These are phyloP conservation scores for Brachionus plicatilis DNA, from an alignment of 1,140 invertebrate species.

Conservation along the genomic window DNA sequence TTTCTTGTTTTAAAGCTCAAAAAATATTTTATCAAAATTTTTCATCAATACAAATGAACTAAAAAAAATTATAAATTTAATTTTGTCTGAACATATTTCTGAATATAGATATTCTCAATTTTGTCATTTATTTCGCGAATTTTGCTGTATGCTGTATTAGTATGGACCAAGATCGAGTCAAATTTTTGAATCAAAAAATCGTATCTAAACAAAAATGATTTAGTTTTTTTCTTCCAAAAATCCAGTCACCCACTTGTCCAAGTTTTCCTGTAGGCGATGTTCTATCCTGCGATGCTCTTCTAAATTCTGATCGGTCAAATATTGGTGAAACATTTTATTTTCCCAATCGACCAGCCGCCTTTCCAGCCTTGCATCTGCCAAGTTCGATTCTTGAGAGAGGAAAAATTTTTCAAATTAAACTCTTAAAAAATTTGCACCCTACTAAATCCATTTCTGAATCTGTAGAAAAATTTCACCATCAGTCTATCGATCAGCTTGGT, in stretches of 20 bases:
- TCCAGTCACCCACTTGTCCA: neutral
- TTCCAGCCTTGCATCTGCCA: neutral
- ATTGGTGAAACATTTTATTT: neutral
- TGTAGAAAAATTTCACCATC: neutral
- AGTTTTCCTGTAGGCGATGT: neutral
- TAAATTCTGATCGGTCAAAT: neutral
- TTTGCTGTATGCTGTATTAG: neutral
- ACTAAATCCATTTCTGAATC: slow-evolving; percentile 39
- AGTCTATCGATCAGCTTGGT: neutral
- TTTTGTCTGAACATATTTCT: neutral
- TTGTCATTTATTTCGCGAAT: neutral
- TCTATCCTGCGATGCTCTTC: neutral
- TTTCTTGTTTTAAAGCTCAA: too few relatives aligned
- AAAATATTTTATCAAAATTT: too few relatives aligned
- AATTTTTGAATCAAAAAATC: slow-evolving; percentile 14
- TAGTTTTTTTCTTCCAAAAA: neutral
- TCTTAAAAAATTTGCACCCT: neutral
- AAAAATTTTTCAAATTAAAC: neutral
- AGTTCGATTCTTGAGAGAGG: neutral
- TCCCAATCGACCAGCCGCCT: neutral
- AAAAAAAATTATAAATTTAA: too few relatives aligned
- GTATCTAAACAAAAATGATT: neutral
- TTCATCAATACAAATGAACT: too few relatives aligned
- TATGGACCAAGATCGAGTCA: neutral
- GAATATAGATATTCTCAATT: neutral